These are phyloP conservation scores for Albula goreensis DNA, from an alignment of 2,113 vertebrate species.

Conservation along the genomic window DNA sequence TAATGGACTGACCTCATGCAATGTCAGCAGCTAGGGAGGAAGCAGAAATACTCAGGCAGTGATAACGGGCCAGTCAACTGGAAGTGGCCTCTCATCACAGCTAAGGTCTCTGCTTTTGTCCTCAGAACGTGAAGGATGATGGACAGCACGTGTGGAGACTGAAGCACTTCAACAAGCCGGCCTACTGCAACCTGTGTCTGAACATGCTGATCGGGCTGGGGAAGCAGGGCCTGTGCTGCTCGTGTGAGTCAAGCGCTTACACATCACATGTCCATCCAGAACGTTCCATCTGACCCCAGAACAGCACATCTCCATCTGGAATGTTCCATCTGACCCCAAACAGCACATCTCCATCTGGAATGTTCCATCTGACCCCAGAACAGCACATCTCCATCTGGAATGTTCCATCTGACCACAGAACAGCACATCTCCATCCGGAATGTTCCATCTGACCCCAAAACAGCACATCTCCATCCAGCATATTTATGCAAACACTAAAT, in stretches of 20 bases:
- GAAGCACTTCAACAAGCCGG: slow-evolving; percentile 95
- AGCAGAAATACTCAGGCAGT: background rate
- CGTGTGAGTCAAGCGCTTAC: slow-evolving; percentile 74
- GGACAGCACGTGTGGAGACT: slow-evolving; percentile 93
- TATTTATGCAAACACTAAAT: background rate
- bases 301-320: background rate
- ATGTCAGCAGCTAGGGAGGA: slow-evolving; percentile 10
- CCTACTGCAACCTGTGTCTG: slow-evolving; percentile 93
- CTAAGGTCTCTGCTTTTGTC: background rate
- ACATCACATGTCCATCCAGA: background rate
- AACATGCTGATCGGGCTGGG: slow-evolving; percentile 93
- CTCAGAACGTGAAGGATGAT: slow-evolving; percentile 93
- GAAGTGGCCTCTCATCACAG: no score
- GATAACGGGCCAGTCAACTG: no score
- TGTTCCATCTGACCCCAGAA: background rate
- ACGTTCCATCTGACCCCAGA: background rate
- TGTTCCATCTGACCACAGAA: background rate
- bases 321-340: background rate
- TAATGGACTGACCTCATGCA: background rate
- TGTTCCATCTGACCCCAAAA: background rate
- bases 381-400: background rate
- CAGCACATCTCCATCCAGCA: background rate
- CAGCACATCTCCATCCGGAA: background rate
- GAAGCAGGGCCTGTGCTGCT: slow-evolving; percentile 93
- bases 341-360: background rate